Base-by-base conservation (phyloP, 2,888 invertebrate genomes). In the Eupithecia inturbata region DNA sequence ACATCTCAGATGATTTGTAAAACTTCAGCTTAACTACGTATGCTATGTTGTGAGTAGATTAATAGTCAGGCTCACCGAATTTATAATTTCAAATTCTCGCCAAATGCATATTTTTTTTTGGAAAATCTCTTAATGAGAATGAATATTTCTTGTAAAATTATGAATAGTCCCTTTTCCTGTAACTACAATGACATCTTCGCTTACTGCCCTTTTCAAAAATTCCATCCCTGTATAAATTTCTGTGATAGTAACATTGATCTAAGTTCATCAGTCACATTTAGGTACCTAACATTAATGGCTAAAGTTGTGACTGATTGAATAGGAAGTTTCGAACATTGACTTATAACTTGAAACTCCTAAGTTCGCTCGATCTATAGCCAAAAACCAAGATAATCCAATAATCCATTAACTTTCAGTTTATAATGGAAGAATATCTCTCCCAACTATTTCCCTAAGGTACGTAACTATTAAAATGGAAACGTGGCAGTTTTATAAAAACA, bases 361-460 rank as follows among this genome's bases (percentile, higher is more conserved):
- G 75, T 78, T 78, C n/a, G 73, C 76, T 70, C 74, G 78, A 77
- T 78, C 74, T 71, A 73, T 76, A 75, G 69, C 76, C 67, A 72
- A 74, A 71, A 73, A 71, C 73, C 67, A 73, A 76, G 71, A 76
- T 72, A 76, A 74, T 71, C 70, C 69, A 74, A 74, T 77, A 74
- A 71, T 74, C 73, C 68, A 57, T 75, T 71, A 73, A 74, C 74
- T 71, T 75, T 71, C 72, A 33, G 28, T 71, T 33, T 72, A 28
- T 63, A 14, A 28, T 31, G 31, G 31, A 31, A 31, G 28, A 31
- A 9, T 19, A 62, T 57, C 3, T 26, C 26, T 57, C 7, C 31
- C 62, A 31, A 60, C 16, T 62, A 62, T 62, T 45, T 31, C 19
- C 31, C 6, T 28, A 19, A 31, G 12, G 31, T 19, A 22, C 2